Conservation (phyloP, 2,888 invertebrate genomes). For the Neoascia interrupta region DNA sequence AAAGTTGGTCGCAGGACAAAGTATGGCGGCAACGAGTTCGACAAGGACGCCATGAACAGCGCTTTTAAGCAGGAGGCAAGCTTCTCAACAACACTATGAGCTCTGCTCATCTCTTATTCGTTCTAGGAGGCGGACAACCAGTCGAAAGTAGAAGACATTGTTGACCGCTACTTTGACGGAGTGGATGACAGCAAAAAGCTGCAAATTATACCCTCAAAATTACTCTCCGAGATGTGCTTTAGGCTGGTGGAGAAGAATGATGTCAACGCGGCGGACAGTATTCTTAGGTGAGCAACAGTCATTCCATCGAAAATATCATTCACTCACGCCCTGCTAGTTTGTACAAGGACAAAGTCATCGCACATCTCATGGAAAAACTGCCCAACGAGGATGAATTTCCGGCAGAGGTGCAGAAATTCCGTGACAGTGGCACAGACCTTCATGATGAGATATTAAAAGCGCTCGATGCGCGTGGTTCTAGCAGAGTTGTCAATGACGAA, state of each 20-base stretch:
- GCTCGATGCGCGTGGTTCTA: conserved; percentile 71
- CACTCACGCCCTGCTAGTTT: conserved; percentile 75
- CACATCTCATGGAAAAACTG: conserved; percentile 80
- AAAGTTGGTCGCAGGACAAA: conserved; percentile 79
- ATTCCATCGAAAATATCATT: neutral
- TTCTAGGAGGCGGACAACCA: conserved; percentile 74
- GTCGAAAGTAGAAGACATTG: conserved; percentile 82
- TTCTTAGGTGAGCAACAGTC: conserved; percentile 80
- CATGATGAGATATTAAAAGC: conserved; percentile 74
- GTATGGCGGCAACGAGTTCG: conserved; percentile 72
- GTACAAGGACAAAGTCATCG: conserved; percentile 81
- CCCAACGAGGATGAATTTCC: conserved; percentile 80
- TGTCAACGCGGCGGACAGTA: conserved; percentile 81
- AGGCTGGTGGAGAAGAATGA: conserved; percentile 84
- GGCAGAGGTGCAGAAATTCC: conserved; percentile 80
- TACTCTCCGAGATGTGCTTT: conserved; percentile 88
- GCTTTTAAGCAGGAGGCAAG: conserved; percentile 73
- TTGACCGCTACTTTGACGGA: conserved; percentile 83
- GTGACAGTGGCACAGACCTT: conserved; percentile 73
- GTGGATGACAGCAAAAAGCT: conserved; percentile 82
- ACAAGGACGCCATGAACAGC: conserved; percentile 75
- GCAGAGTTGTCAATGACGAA: conserved; percentile 20
- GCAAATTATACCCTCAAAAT: conserved; percentile 86
- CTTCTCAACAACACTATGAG: neutral
- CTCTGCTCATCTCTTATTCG: neutral